Evolutionary conservation across 2,888 invertebrate species (phyloP), one percentile per base, ranked within the genome.

Genomic region (Trachelus iudaicus): DNA sequence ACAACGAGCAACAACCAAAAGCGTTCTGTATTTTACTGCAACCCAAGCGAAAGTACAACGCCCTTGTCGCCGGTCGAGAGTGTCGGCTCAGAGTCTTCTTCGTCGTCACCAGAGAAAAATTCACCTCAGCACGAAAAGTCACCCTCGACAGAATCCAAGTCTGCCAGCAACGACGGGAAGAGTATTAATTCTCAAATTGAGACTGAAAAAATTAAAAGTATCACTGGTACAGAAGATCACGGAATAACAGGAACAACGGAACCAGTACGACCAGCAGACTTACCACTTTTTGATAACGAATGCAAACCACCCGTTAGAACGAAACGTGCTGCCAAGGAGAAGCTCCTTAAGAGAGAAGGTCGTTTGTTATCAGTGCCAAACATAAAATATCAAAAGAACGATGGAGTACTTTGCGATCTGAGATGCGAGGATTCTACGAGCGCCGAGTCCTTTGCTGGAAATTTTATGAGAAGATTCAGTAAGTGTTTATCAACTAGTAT

Each of bases 381-480:
- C 92, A 94, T 95, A 83, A 96, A 95, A 91, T 93, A 92, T 87
- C 92, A 92, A 85, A 94, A 94, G 83, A 92, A 92, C 85, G 86
- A 85, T 75, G 89, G 89, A 83, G 91, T 90, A 81, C 89, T 92
- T 86, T 92, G 92, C 88, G 94, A 94, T 89, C 92, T 94, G 86
- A 92, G 95, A 90, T 93, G 93, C 87, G 92, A 92, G 76, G 83
- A 80, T 68, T 79, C 80, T 76, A 77, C 83, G 75, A 79, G 76
- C 75, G 83, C 78, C 85, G 89, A 89, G 79, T 92, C 95, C 82
- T 95, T 96, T 93, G 94, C 95, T 87, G 95, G 95, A 90, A 95
- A 94, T 93, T 93, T 96, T 87, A 95, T 96, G 93, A 94, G 96
- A 92, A 95, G 96, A 94, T 96, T 96, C 95, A 96, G 97, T 97